phyloP scores from a whole-genome alignment of 2,888 invertebrate genomes.

The Itoplectis maculator region DNA sequence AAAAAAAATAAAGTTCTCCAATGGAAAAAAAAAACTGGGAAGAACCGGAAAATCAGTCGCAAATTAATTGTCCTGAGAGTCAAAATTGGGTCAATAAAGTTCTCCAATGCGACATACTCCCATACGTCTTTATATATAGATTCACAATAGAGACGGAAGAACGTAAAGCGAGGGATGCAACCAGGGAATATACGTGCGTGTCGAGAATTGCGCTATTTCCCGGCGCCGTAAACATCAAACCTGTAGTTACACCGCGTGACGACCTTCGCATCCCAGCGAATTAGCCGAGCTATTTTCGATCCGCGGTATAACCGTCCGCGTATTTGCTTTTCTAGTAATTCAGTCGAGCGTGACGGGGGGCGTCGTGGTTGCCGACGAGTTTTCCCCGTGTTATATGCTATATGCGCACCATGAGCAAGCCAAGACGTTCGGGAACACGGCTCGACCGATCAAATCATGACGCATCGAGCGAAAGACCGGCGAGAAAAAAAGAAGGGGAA shows the following conservation, averaged over 20 bases:
- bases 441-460: constrained; percentile 36
- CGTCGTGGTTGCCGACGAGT: constrained; percentile 37
- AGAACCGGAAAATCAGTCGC: too few relatives aligned
- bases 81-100: constrained; percentile 58
- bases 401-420: not conserved
- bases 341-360: constrained; percentile 1
- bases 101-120: constrained; percentile 43
- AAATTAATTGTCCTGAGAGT: not conserved
- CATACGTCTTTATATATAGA: constrained; percentile 20
- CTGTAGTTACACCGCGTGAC: constrained; percentile 42
- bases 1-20: too few relatives aligned
- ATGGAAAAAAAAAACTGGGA: too few relatives aligned
- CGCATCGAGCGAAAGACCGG: constrained; percentile 20
- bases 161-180: not conserved
- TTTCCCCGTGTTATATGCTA: not conserved
- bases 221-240: constrained; percentile 43
- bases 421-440: not conserved
- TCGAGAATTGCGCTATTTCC: constrained; percentile 20
- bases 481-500: not conserved
- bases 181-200: constrained; percentile 30
- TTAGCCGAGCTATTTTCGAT: constrained; percentile 1
- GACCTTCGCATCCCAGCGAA: constrained; percentile 50
- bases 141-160: constrained; percentile 29
- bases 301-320: not conserved
- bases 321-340: not conserved